phyloP scores from a whole-genome alignment of 2,888 invertebrate genomes.

The Stratiomys singularior region DNA sequence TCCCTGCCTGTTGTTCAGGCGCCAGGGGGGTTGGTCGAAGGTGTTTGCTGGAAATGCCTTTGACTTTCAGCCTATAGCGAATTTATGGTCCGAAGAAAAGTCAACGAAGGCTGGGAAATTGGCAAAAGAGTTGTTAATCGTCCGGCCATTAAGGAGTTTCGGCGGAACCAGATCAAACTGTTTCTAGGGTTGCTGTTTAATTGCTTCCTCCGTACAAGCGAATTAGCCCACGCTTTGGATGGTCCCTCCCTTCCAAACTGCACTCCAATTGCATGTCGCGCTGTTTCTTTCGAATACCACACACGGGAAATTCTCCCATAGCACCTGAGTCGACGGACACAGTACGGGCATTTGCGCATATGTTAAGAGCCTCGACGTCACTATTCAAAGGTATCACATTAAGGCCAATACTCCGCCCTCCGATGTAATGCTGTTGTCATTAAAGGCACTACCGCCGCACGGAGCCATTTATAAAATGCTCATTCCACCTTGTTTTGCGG shows the following conservation, averaged over 20 bases:
- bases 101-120: not conserved
- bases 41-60: too few species aligned
- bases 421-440: conserved; percentile 35
- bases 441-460: conserved; percentile 4
- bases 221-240: too few species aligned
- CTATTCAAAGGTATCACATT: conserved; percentile 32
- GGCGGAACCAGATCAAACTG: too few species aligned
- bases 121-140: too few species aligned
- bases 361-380: not conserved
- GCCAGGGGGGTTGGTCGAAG: not conserved
- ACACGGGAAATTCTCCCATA: not conserved
- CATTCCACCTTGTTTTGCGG: conserved; percentile 15
- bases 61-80: too few species aligned
- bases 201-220: too few species aligned
- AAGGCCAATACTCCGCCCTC: conserved; percentile 41
- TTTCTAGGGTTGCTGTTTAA: too few species aligned
- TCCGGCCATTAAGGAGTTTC: too few species aligned
- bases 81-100: too few species aligned
- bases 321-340: conserved; percentile 5
- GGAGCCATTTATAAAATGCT: conserved; percentile 33
- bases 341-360: conserved; percentile 22
- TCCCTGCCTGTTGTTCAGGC: not conserved
- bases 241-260: too few species aligned
- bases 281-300: not conserved
- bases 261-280: too few species aligned